Evolutionary conservation across 53 echinoderm and acorn worm species (phyloP), one percentile per base, ranked within the genome.

Genomic region (Astropecten irregularis): DNA sequence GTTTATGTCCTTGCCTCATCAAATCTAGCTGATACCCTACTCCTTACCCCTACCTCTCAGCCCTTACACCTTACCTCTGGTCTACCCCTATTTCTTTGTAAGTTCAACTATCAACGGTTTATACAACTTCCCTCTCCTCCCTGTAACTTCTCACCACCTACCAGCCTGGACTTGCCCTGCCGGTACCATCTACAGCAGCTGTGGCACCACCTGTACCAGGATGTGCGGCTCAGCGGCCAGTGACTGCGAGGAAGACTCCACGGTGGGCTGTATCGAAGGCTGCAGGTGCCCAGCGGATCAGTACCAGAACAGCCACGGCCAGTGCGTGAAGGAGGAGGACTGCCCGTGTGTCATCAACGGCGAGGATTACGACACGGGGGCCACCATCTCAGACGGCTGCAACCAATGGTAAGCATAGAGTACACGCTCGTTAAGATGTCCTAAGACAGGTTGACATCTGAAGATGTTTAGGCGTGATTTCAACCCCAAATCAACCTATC

Each of bases 281-380:
- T 95, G 95, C 48, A 89, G 86, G 55, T 95, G 95, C 35, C 90
- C 92, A 2, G 59, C 73, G 3, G 92, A 88, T 28, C 88, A 67
- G 16, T 90, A 66, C 69, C 68, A 70, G 28, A 76, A 69, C 25
- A 74, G 82, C 20, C 61, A 92, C n/a, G 92, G 92, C 3, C 55
- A 68, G 37, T 95, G 95, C 37, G 83, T 91, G 14, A 73, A 69
- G 13, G 79, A 77, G 10, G 86, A 88, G n/a, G 82, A 91, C 52
- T 96, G 96, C 37, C 89, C 89, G 25, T 96, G 96, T 55, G 67
- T 76, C 19, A 84, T 83, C 62, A 83, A 88, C 13, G 93, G 91
- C 1, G 58, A 60, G 20, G 84, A 90, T 37, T 93, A 88, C 28
- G 83, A 73, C 23, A 72, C 93, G 1, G 96, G 96, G 10, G 26